Conservation (phyloP, 2,888 invertebrate species). For the Salpingus planirostris region DNA sequence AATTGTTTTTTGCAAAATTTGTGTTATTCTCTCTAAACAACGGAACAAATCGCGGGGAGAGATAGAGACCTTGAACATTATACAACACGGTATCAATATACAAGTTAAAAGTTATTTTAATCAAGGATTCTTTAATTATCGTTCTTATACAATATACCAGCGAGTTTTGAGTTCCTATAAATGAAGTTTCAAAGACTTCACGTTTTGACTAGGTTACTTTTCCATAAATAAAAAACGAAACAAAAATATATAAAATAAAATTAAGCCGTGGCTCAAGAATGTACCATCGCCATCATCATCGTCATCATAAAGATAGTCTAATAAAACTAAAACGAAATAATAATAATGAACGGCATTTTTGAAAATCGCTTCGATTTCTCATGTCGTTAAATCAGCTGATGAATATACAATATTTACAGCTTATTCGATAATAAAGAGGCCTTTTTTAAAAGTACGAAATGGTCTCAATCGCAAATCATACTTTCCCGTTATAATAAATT, state of each 20-base stretch:
- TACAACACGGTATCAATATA: conserved; percentile 30
- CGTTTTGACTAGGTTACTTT: conserved; percentile 42
- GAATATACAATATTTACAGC: conserved; percentile 41
- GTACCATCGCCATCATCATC: too few species aligned
- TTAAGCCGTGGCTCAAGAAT: too few species aligned
- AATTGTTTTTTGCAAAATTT: too few species aligned
- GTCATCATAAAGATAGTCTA: too few species aligned
- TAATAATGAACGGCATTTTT: too few species aligned
- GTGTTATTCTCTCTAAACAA: too few species aligned
- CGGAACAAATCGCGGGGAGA: too few species aligned
- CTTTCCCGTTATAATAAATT: conserved; percentile 23
- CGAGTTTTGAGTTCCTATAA: conserved; percentile 70
- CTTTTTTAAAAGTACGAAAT: conserved; percentile 19
- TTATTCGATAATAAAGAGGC: conserved; percentile 20
- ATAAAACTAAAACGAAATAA: too few species aligned
- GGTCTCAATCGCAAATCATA: conserved; percentile 21
- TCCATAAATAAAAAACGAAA: conserved; percentile 33
- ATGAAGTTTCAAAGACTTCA: conserved; percentile 39
- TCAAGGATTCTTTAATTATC: conserved; percentile 38
- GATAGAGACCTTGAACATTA: conserved; percentile 25
- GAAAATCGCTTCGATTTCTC: too few species aligned
- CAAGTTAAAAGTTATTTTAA: conserved; percentile 26
- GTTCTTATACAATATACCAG: conserved; percentile 62
- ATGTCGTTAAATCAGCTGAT: conserved; percentile 34
- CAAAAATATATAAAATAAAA: too few species aligned